Evolutionary conservation across 2,888 invertebrate genomes (phyloP), one percentile per base, ranked within the genome.

Genomic region (Meta bourneti): DNA sequence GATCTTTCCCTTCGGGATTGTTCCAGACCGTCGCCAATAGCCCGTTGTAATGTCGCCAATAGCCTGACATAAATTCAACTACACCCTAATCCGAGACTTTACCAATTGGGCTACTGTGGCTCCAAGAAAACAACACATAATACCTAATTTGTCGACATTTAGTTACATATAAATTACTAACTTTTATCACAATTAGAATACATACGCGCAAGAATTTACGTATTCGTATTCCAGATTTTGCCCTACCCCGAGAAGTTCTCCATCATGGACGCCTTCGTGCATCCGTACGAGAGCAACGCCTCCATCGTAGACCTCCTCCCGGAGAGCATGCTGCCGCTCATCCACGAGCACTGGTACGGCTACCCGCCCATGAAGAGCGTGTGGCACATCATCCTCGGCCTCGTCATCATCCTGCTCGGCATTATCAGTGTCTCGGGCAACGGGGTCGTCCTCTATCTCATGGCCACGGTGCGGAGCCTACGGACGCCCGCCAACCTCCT

Each of bases 331-430:
- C 95, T 97, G 93, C 96, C 97, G 94, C 95, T 97, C 95, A 95
- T 97, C 93, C 97, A 97, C 94, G 96, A 97, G 71, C 96, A 97
- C 94, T 98, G 98, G 98, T 97, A 97, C 95, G 97, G 97, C 95
- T 98, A 97, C 94, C 97, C 97, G 91, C 97, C 98, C 34, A 96
- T 98, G 97, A 97, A 98, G 94, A 97, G 97, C 48, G 95, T 98
- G 82, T 98, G 98, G 98, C 97, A 98, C 94, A 97, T 96, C 93
- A 96, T 97, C 83, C 95, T 98, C 49, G 97, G 97, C 84, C 96
- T 97, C 94, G 96, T 97, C 92, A 93, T 92, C 70, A 75, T 89
- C 51, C 9, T 93, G 13, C n/a, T 92, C 8, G 97, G 97, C 82
- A 95, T 96, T 94, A 94, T 97, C 93, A 96, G 97, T 69, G 94